Percentiles rank a stretch among this genome's conserved stretches.
Evolutionary conservation across 2,888 invertebrate genomes (phyloP).

Genomic region (Ephialtes manifestator): DNA sequence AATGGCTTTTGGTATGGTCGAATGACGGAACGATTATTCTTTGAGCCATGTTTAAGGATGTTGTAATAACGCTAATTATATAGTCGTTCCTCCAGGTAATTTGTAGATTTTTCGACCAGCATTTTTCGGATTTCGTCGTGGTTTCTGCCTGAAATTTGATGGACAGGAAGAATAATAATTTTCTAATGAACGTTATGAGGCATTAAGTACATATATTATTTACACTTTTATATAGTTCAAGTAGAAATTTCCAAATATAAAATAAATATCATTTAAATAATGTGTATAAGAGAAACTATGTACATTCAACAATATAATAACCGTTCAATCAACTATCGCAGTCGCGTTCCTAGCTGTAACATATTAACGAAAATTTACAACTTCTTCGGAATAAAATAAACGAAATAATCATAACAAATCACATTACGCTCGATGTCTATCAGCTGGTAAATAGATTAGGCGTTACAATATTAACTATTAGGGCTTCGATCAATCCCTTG

Average conservation of each 20-base stretch:
- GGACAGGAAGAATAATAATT: conserved; percentile 33
- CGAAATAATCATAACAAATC: conserved; percentile 73
- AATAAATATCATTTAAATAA: conserved; percentile 80
- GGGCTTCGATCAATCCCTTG: neutral
- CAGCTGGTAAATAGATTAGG: conserved; percentile 21
- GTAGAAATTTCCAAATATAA: conserved; percentile 74
- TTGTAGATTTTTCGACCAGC: conserved; percentile 2
- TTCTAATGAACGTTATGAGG: conserved; percentile 10
- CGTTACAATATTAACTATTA: conserved; percentile 33
- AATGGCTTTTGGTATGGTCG: conserved; percentile 33
- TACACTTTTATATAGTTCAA: conserved; percentile 73
- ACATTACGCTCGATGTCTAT: conserved; percentile 66
- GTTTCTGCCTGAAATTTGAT: neutral
- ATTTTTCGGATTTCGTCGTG: neutral
- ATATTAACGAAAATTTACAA: conserved; percentile 11
- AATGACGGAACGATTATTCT: conserved; percentile 52
- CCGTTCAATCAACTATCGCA: conserved; percentile 12
- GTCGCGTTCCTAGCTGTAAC: neutral
- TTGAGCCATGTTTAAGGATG: conserved; percentile 8
- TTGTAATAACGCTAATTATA: conserved; percentile 31
- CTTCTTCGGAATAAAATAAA: conserved; percentile 15
- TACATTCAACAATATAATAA: conserved; percentile 76
- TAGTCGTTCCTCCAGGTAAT: conserved; percentile 1
- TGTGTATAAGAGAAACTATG: conserved; percentile 74
- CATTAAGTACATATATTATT: conserved; percentile 68